Evolutionary conservation across 2,888 invertebrate genomes (phyloP).

Genomic region (Phorcus lineatus): DNA sequence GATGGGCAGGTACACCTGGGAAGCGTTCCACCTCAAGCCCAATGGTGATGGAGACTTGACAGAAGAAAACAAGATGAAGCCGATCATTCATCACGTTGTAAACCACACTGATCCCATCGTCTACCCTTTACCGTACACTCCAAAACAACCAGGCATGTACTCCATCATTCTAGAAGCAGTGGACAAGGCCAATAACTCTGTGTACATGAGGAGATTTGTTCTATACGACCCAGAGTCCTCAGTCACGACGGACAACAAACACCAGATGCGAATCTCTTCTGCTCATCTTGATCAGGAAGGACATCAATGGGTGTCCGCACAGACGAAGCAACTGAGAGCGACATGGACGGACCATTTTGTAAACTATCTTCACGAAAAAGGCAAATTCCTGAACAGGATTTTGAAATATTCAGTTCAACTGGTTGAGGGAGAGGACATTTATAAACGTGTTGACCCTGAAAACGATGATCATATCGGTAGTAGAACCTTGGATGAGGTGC

Average conservation of each 20-base stretch:
- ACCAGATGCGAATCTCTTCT: conserved; percentile 36
- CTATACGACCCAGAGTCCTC: conserved; percentile 47
- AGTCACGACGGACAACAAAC: conserved; percentile 30
- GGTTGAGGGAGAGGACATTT: background rate
- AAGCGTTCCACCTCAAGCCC: conserved; percentile 41
- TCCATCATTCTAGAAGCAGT: conserved; percentile 47
- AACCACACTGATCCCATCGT: conserved; percentile 2
- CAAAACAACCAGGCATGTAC: conserved; percentile 47
- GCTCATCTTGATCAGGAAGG: conserved; percentile 40
- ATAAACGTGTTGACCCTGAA: conserved; percentile 2
- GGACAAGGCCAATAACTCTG: conserved; percentile 59
- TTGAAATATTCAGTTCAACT: conserved; percentile 40
- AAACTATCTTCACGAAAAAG: conserved; percentile 44
- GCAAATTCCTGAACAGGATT: conserved; percentile 38
- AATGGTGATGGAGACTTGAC: conserved; percentile 31
- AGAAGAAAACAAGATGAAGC: conserved; percentile 30
- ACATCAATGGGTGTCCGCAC: conserved; percentile 46
- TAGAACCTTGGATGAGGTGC: conserved; percentile 41
- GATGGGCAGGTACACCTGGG: conserved; percentile 41
- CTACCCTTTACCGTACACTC: conserved; percentile 28
- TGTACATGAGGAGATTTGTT: conserved; percentile 45
- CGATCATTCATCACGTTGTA: conserved; percentile 19
- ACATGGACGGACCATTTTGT: conserved; percentile 46
- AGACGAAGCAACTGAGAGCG: conserved; percentile 29
- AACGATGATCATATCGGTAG: conserved; percentile 45